Percentiles rank a stretch among this genome's conserved stretches.
phyloP scores from a whole-genome alignment of 2,113 vertebrate genomes.

The Gyps fulvus region DNA sequence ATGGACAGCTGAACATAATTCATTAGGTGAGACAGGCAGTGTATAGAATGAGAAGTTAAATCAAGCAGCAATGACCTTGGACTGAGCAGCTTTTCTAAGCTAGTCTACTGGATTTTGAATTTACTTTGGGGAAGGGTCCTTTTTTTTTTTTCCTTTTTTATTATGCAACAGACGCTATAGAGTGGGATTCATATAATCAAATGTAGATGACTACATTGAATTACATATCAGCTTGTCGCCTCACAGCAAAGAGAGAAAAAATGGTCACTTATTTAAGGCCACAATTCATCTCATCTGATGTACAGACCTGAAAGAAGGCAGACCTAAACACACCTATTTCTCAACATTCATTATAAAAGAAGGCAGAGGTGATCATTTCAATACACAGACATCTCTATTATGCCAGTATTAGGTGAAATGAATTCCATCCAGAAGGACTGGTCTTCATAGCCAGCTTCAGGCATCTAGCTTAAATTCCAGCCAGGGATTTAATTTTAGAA shows the following conservation, averaged over 20 bases:
- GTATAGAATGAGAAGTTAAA: slow-evolving; percentile 10
- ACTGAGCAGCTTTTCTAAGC: background rate
- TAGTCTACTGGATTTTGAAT: background rate
- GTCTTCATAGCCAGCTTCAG: background rate
- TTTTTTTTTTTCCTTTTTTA: background rate
- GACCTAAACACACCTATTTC: background rate
- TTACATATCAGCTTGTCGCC: background rate
- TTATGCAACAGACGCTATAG: background rate
- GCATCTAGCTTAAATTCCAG: slow-evolving; percentile 19
- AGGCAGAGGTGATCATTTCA: background rate
- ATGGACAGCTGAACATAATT: slow-evolving; percentile 36
- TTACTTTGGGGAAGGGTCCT: background rate
- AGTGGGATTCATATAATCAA: background rate
- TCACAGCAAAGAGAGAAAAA: background rate
- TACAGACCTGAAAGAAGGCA: background rate
- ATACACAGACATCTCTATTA: background rate
- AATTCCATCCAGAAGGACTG: background rate
- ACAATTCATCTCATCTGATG: background rate
- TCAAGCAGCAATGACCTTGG: slow-evolving; percentile 43
- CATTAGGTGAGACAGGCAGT: background rate
- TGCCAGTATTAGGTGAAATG: background rate
- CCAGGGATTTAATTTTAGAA: slow-evolving; percentile 52
- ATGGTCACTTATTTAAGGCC: background rate
- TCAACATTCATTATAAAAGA: background rate
- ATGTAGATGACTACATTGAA: background rate